phyloP scores from a whole-genome alignment of 1,140 invertebrate species.

The Drosophila paulistorum region DNA sequence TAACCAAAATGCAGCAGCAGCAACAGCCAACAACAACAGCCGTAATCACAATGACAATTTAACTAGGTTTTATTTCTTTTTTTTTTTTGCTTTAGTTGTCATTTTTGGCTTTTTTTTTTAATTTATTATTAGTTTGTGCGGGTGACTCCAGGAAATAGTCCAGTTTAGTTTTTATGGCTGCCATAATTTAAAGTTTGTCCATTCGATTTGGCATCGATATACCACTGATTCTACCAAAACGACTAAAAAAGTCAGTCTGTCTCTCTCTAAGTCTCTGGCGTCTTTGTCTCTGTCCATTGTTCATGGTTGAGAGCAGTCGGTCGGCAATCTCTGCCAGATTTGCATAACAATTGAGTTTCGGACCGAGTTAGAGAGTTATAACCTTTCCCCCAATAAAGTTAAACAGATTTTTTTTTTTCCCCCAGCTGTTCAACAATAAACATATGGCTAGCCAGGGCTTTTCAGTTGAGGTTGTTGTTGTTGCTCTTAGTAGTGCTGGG shows the following conservation, averaged over 20 bases:
- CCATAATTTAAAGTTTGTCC: conserved; percentile 64
- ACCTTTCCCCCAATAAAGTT: conserved; percentile 70
- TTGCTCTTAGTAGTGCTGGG: conserved; percentile 29
- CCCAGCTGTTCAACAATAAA: conserved; percentile 4
- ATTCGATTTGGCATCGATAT: conserved; percentile 54
- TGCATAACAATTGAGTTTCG: conserved; percentile 69
- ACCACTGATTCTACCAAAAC: conserved; percentile 6
- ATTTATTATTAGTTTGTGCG: conserved; percentile 33
- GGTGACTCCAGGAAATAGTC: conserved; percentile 65
- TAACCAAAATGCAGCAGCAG: neutral
- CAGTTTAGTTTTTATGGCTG: conserved; percentile 53
- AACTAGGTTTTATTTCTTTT: neutral
- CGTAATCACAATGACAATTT: conserved; percentile 75
- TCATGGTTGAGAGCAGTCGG: conserved; percentile 33
- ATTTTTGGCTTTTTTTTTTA: conserved; percentile 24
- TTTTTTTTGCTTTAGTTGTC: neutral
- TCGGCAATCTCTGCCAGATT: conserved; percentile 54
- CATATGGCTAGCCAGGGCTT: conserved; percentile 37
- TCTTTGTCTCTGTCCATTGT: conserved; percentile 55
- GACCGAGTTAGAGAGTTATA: conserved; percentile 18
- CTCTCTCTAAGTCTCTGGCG: conserved; percentile 43
- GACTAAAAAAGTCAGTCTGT: neutral
- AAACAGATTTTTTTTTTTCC: conserved; percentile 5
- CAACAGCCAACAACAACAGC: conserved; percentile 32
- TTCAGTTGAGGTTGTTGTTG: conserved; percentile 24